phyloP scores from a whole-genome alignment of 2,113 vertebrate species.

The Typhlomys cinereus region DNA sequence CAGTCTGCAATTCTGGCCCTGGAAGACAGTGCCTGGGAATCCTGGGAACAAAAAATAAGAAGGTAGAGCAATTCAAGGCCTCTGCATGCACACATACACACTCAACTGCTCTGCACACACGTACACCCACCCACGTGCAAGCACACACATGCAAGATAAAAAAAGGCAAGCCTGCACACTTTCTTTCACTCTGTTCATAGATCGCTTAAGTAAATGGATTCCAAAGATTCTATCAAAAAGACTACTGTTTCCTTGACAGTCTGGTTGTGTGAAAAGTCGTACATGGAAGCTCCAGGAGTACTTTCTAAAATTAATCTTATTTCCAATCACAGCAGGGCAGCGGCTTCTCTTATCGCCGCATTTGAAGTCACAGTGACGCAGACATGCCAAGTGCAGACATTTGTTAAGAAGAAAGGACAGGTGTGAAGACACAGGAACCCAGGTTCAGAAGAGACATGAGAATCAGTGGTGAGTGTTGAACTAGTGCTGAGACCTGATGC shows the following conservation, averaged over 20 bases:
- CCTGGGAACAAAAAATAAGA: too few relatives aligned
- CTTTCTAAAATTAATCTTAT: neutral
- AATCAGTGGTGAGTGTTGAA: neutral
- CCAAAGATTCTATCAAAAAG: neutral
- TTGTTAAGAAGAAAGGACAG: neutral
- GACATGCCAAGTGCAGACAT: neutral
- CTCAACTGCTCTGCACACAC: too few relatives aligned
- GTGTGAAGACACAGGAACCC: too few relatives aligned
- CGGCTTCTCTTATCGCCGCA: neutral
- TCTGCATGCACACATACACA: too few relatives aligned
- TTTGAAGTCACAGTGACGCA: neutral
- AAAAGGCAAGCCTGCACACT: fast-evolving
- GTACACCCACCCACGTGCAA: too few relatives aligned
- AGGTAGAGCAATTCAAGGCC: too few relatives aligned
- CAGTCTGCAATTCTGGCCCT: too few relatives aligned
- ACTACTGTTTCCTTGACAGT: neutral
- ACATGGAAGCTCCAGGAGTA: neutral
- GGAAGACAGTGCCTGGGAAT: too few relatives aligned
- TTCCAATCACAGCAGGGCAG: neutral
- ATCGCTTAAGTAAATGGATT: neutral
- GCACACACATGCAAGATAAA: too few relatives aligned
- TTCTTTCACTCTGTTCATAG: neutral
- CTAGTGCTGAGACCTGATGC: neutral
- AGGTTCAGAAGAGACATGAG: neutral
- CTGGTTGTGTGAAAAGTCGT: neutral